A percentile compares a stretch with the other conserved stretches of the same genome.
Evolutionary conservation across 2,888 invertebrate species (phyloP).

Genomic region (Idaea dimidiata): DNA sequence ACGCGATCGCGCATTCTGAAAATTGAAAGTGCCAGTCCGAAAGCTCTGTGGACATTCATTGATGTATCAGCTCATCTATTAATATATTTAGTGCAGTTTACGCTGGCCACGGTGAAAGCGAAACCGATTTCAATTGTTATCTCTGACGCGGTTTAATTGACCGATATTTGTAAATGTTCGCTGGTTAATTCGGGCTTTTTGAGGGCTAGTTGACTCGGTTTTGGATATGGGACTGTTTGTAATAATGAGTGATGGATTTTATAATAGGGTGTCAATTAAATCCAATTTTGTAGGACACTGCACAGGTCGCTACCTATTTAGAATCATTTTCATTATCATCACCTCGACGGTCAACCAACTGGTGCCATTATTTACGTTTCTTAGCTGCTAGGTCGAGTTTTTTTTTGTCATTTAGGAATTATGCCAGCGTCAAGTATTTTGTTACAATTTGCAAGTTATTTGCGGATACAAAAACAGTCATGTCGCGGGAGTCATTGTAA

Average conservation of each 20-base stretch:
- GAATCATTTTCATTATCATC: too few species aligned
- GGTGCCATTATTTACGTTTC: too few species aligned
- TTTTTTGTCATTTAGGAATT: too few species aligned
- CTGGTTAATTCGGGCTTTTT: conserved; percentile 50
- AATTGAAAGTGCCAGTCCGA: conserved; percentile 71
- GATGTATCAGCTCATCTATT: conserved; percentile 72
- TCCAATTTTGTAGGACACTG: not conserved
- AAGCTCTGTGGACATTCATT: conserved; percentile 64
- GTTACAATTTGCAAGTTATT: too few species aligned
- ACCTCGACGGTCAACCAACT: too few species aligned
- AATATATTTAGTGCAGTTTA: conserved; percentile 75
- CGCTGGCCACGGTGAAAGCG: conserved; percentile 64
- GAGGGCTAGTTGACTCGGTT: conserved; percentile 2
- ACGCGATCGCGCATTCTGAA: conserved; percentile 44
- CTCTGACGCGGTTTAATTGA: conserved; percentile 69
- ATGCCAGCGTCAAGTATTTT: too few species aligned
- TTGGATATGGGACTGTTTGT: not conserved
- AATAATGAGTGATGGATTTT: not conserved
- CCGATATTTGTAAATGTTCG: conserved; percentile 74
- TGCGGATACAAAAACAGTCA: too few species aligned
- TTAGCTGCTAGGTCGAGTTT: too few species aligned
- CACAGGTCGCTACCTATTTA: too few species aligned
- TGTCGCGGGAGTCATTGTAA: too few species aligned
- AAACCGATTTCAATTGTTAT: conserved; percentile 77
- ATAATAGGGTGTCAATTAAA: not conserved